phyloP scores from a whole-genome alignment of 2,888 invertebrate genomes.

The Orchesella flavescens region DNA sequence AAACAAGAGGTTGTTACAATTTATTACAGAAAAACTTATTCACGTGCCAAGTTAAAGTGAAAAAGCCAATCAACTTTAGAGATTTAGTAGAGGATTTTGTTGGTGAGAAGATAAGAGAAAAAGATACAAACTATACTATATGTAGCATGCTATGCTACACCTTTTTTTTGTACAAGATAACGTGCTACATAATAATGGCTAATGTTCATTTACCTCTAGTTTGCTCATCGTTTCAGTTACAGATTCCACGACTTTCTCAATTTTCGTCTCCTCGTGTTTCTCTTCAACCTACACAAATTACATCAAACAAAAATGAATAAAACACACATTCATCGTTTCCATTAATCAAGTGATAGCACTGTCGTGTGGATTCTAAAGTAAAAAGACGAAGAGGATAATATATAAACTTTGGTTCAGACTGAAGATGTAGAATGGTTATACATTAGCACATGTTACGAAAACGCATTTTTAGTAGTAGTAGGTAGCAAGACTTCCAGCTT shows the following conservation, averaged over 20 bases:
- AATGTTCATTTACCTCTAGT: conserved; percentile 43
- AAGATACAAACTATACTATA: background rate
- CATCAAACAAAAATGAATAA: conserved; percentile 11
- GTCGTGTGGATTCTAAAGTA: too few species aligned
- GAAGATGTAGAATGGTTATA: too few species aligned
- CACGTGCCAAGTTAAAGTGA: conserved; percentile 55
- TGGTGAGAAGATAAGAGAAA: conserved; percentile 29
- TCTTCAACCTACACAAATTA: conserved; percentile 52
- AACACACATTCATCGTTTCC: conserved; percentile 21
- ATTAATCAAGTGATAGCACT: conserved; percentile 15
- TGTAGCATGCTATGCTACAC: background rate
- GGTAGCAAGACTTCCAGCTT: too few species aligned
- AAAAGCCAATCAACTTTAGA: conserved; percentile 49
- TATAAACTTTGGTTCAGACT: too few species aligned
- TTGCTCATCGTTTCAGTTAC: conserved; percentile 61
- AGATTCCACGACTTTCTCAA: conserved; percentile 58
- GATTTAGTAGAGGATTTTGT: conserved; percentile 31
- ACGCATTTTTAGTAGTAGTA: too few species aligned
- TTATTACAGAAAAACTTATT: background rate
- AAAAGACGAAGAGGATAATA: too few species aligned
- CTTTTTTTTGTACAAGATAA: background rate
- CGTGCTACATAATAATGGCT: background rate
- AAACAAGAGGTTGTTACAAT: too few species aligned
- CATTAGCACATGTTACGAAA: too few species aligned
- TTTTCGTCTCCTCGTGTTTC: conserved; percentile 41